Base-by-base conservation (phyloP, 2,888 invertebrate genomes). In the Papilio protenor region DNA sequence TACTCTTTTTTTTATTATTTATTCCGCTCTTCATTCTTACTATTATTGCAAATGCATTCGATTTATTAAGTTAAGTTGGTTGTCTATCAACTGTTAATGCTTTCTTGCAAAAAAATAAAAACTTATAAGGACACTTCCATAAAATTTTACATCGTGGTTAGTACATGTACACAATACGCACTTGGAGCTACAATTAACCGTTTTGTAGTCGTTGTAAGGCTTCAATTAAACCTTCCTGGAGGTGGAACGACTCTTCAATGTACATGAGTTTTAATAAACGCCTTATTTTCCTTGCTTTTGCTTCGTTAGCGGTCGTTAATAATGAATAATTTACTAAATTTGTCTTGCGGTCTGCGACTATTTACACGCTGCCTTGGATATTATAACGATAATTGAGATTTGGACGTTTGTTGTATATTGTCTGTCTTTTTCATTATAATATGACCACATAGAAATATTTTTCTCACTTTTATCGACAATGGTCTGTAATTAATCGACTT, bases 151-250 rank as follows among this genome's bases (percentile, higher is more conserved):
- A 82, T 85, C 86, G 3, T 3, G 55, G 84, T 80, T 76, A 78
- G 79, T 82, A 86, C 86, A 84, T 86, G 86, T 86, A 85, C 86
- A 91, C 91, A 92, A 92, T 91, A 87, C 88, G 89, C 89, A 92
- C 91, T 93, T 91, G 85, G 84, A 90, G 87, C 88, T 90, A 91
- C 93, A 94, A 94, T 93, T 94, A 93, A 88, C 90, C 87, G 91
- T 93, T 93, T 92, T 92, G 92, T 93, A 91, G 86, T 87, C 86
- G 87, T 89, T 88, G 90, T 88, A 90, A 92, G 89, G 90, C 92
- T 87, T 90, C 92, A 94, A 94, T 93, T 93, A 93, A 91, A 86
- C 89, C 88, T 89, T 90, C 88, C 84, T 84, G 88, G 86, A 89
- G 89, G 86, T 88, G 87, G 87, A 83, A 84, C 87, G 84, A 84